Evolutionary conservation across 1,140 invertebrate genomes (phyloP).

Genomic region (Penaeus indicus): DNA sequence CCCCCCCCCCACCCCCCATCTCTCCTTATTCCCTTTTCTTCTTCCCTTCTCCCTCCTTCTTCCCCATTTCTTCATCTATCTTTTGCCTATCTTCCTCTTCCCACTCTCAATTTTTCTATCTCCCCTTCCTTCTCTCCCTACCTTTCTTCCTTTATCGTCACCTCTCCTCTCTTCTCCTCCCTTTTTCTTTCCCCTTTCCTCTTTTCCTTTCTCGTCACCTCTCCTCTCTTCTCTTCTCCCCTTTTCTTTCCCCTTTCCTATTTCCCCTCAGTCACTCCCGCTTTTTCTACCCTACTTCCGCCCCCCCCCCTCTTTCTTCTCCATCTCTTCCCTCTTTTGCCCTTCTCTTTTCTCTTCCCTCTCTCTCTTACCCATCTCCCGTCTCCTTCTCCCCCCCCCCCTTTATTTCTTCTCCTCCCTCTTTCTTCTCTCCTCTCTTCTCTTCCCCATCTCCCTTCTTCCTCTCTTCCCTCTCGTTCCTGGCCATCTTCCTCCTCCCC

Average conservation of each 20-base stretch:
- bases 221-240: not conserved
- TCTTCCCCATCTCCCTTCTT: not conserved
- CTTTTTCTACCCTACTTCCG: not conserved
- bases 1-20: no score
- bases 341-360: not conserved
- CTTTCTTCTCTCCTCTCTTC: not conserved
- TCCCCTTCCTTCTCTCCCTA: not conserved
- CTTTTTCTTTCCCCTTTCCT: conserved; percentile 1
- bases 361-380: not conserved
- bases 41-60: not conserved
- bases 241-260: not conserved
- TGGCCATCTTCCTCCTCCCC: not conserved
- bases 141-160: not conserved
- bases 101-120: not conserved
- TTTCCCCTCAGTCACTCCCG: not conserved
- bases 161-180: not conserved
- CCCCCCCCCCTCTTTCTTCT: not conserved
- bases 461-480: conserved; percentile 7
- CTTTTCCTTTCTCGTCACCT: not conserved
- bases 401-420: not conserved
- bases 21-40: not conserved
- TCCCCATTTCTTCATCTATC: not conserved
- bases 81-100: not conserved
- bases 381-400: not conserved
- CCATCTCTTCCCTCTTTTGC: not conserved